Evolutionary conservation across 1,140 invertebrate genomes (phyloP).

Genomic region (Lucilia cuprina): DNA sequence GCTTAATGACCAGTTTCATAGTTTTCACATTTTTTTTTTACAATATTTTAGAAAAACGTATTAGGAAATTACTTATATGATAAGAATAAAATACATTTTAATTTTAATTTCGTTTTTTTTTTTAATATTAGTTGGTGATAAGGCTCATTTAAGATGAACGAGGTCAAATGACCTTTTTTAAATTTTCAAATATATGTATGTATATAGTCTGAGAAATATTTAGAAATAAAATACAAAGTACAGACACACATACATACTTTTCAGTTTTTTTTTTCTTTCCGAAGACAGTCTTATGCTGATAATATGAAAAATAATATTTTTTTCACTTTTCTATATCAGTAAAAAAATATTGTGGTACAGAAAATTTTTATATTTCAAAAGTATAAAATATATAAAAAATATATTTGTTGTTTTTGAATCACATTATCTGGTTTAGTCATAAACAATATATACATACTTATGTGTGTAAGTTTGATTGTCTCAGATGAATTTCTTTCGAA

Average conservation of each 20-base stretch:
- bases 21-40: too few species aligned
- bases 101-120: background rate
- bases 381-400: background rate
- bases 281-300: background rate
- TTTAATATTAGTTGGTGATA: constrained; percentile 16
- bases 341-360: background rate
- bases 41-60: too few species aligned
- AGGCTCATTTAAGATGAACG: constrained; percentile 25
- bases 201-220: background rate
- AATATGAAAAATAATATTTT: background rate
- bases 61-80: too few species aligned
- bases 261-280: too few species aligned
- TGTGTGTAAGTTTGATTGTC: background rate
- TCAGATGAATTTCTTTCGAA: background rate
- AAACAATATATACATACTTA: background rate
- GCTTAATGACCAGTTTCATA: too few species aligned
- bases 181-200: background rate
- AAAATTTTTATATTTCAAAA: background rate
- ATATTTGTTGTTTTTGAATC: background rate
- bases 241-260: background rate
- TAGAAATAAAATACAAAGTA: constrained; percentile 20
- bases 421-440: background rate
- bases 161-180: constrained; percentile 37
- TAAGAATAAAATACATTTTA: too few species aligned
- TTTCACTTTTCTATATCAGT: constrained; percentile 22